A percentile compares a stretch with the other conserved stretches of the same genome.
These are phyloP conservation scores for Archilochus colubris DNA, from an alignment of 2,113 vertebrate species.

Conservation along the genomic window DNA sequence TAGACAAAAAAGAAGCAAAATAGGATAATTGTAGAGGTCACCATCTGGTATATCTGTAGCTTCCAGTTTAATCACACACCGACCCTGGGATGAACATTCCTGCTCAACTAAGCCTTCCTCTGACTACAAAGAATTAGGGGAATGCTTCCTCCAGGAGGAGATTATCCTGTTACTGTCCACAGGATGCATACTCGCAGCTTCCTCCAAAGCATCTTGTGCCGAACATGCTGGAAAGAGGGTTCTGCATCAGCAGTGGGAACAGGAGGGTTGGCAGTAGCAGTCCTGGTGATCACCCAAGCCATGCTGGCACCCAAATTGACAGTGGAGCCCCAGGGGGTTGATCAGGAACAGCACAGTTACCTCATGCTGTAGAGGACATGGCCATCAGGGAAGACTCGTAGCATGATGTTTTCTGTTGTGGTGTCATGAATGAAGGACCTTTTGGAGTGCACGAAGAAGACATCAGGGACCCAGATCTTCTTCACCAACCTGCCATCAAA, in stretches of 20 bases:
- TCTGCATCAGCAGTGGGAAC: not conserved
- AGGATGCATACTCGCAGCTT: not conserved
- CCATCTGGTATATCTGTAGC: conserved; percentile 60
- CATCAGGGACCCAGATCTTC: conserved; percentile 96
- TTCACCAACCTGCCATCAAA: conserved; percentile 92
- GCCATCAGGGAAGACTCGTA: conserved; percentile 92
- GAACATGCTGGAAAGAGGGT: not conserved
- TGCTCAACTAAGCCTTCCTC: conserved; percentile 10
- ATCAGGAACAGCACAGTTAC: conserved; percentile 57
- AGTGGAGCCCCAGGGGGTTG: not conserved
- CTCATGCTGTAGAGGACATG: conserved; percentile 96
- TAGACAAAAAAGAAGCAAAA: conserved; percentile 55
- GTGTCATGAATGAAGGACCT: conserved; percentile 94
- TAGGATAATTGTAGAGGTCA: conserved; percentile 64
- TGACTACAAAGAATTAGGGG: not conserved
- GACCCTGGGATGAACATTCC: conserved; percentile 27
- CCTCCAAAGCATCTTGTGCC: not conserved
- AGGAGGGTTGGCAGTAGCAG: not conserved
- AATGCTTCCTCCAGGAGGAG: not conserved
- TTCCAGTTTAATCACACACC: conserved; percentile 66
- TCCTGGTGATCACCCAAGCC: not conserved
- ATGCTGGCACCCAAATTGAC: not conserved
- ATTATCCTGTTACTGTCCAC: conserved; percentile 17
- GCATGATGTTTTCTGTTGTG: conserved; percentile 96
- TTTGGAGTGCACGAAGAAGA: conserved; percentile 98